Conservation (phyloP, 2,113 vertebrate species). For the Oryzias woworae region DNA sequence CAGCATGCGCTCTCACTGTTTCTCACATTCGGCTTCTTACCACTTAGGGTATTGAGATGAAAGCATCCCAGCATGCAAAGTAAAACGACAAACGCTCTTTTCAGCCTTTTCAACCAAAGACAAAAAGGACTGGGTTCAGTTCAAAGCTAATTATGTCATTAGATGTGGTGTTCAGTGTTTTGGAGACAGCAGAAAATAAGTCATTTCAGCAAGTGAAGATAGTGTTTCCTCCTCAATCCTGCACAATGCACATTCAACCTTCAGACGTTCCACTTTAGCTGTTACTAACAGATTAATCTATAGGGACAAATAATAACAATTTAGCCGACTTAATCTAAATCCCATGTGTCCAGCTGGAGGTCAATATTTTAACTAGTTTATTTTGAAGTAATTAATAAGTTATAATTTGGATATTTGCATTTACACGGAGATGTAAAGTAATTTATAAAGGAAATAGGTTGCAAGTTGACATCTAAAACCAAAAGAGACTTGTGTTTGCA, state of each 20-base stretch:
- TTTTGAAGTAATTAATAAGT: too few relatives aligned
- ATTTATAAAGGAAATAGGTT: too few relatives aligned
- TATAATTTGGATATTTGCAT: too few relatives aligned
- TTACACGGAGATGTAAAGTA: too few relatives aligned
- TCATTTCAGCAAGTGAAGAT: conserved; percentile 53
- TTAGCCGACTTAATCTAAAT: too few relatives aligned
- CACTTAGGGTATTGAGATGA: background rate
- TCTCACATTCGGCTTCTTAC: conserved; percentile 4
- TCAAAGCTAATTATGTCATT: conserved; percentile 43
- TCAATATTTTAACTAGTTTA: too few relatives aligned
- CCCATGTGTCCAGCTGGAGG: too few relatives aligned
- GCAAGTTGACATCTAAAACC: too few relatives aligned
- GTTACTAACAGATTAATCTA: conserved; percentile 24
- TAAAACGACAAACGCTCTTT: background rate
- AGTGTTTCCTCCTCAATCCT: conserved; percentile 47
- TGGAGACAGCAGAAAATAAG: too few relatives aligned
- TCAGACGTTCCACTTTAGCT: conserved; percentile 23
- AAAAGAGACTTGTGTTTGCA: too few relatives aligned
- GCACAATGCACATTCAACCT: conserved; percentile 28
- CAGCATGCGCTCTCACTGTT: conserved; percentile 18
- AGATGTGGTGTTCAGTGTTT: too few relatives aligned
- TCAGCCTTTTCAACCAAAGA: background rate
- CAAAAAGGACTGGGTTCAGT: too few relatives aligned
- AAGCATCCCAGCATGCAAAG: conserved; percentile 4
- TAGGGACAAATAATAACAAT: background rate